These are phyloP conservation scores for Papilio helenus DNA, from an alignment of 1,140 invertebrate genomes.

Conservation along the genomic window DNA sequence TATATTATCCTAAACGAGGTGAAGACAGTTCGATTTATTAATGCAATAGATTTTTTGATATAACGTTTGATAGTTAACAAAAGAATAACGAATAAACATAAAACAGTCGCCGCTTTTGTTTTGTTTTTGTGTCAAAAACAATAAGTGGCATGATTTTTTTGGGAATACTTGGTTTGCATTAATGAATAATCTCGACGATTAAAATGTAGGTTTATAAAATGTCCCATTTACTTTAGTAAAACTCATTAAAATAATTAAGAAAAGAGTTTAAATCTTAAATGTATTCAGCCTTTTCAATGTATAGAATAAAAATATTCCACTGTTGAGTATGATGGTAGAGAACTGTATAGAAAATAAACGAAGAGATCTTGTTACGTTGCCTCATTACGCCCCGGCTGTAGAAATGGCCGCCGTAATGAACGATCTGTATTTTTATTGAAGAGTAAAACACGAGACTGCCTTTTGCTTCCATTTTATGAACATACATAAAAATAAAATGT, in stretches of 20 bases:
- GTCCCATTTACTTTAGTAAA: not conserved
- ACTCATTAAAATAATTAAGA: conserved; percentile 18
- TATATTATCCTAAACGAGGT: not conserved
- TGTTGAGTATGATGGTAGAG: not conserved
- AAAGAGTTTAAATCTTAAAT: not conserved
- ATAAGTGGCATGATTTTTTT: too few species aligned
- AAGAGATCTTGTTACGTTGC: conserved; percentile 15
- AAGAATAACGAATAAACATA: too few species aligned
- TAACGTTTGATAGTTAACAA: too few species aligned
- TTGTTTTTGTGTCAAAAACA: too few species aligned
- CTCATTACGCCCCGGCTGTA: conserved; percentile 13
- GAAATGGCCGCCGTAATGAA: conserved; percentile 9
- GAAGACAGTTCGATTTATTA: not conserved
- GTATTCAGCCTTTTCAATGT: conserved; percentile 17
- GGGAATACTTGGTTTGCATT: too few species aligned
- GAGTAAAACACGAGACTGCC: conserved; percentile 17
- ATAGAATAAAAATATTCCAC: conserved; percentile 7
- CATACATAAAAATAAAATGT: conserved; percentile 10
- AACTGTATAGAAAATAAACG: conserved; percentile 11
- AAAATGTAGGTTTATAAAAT: not conserved
- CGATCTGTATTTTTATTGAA: conserved; percentile 23
- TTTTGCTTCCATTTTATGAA: not conserved
- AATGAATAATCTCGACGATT: not conserved
- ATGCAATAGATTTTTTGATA: not conserved
- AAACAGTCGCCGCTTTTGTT: too few species aligned